These are phyloP conservation scores for Malurus leucopterus DNA, from an alignment of 2,797 vertebrate species.

Conservation along the genomic window DNA sequence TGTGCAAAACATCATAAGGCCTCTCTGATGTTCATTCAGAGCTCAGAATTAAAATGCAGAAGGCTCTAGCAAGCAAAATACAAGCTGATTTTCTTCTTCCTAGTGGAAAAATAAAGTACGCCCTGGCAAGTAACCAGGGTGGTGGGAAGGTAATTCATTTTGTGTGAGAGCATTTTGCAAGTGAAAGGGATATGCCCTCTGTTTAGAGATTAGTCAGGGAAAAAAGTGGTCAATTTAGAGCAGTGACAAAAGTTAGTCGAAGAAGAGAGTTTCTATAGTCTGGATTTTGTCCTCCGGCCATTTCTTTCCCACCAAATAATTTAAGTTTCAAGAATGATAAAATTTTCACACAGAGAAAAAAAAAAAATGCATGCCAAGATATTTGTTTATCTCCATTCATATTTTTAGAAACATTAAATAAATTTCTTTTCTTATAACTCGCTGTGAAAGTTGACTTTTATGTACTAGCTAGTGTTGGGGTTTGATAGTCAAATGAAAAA, in stretches of 20 bases:
- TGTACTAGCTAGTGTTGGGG: fast-evolving
- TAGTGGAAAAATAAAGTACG: slow-evolving; percentile 73
- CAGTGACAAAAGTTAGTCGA: slow-evolving; percentile 54
- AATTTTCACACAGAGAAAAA: background rate
- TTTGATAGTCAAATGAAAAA: background rate
- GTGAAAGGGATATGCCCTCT: slow-evolving; percentile 65
- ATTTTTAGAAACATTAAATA: background rate
- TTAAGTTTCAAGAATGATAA: slow-evolving; percentile 3
- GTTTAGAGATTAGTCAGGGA: slow-evolving; percentile 69
- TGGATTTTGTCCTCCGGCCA: background rate
- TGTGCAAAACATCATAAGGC: slow-evolving; percentile 82
- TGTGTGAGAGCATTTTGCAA: slow-evolving; percentile 67
- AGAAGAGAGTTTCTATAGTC: slow-evolving; percentile 11
- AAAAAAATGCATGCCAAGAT: background rate
- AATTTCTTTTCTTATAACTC: background rate
- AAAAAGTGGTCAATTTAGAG: slow-evolving; percentile 62
- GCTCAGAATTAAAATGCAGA: slow-evolving; percentile 85
- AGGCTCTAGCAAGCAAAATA: slow-evolving; percentile 72
- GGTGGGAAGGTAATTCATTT: slow-evolving; percentile 72
- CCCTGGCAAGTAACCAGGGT: slow-evolving; percentile 58
- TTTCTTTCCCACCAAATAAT: background rate
- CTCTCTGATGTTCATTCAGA: slow-evolving; percentile 75
- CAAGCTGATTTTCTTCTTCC: slow-evolving; percentile 76
- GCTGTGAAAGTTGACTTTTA: background rate
- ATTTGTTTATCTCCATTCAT: background rate